Base-by-base conservation (phyloP, 2,888 invertebrate species). In the Sphaerophoria rueppellii region DNA sequence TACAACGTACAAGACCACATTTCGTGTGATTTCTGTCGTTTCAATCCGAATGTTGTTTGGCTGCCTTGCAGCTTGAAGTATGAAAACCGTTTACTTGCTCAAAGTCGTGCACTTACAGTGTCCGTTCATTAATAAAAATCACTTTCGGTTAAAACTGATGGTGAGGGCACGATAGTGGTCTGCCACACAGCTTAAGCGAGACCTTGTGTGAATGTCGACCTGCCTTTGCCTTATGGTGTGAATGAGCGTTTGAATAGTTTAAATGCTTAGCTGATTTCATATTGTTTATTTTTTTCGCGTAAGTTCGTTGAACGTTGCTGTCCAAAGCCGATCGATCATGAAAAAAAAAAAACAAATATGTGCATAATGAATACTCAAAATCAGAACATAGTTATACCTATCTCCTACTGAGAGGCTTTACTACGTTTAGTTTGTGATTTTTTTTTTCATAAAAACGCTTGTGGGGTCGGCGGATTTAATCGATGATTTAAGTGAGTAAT, bases 1-100 rank as follows among this genome's bases (percentile, higher is more conserved):
- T 85, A 85, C 85, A 85, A 85, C 81, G 81, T 85, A 85, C 85
- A 81, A 85, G 83, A 80, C 83, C 80, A 85, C 83, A 85, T 80
- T 79, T 80, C 61, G 75, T 74, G 79, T 82, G 82, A 82, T 76
- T 81, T 85, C 73, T 81, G 76, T 76, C 52, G 72, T 81, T 81
- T 24, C 24, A 24, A 24, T 24, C 24, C 69, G 85, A 85, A 85
- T 85, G 85, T 73, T 81, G 81, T 77, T 81, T 73, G 65, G 70
- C 35, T 67, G 70, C 75, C 71, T 83, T 58, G 57, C 67, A 54
- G 67, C 71, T 83, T 58, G 57, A 52, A 48, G 67, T 73, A 61
- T 75, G 73, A 58, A 70, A 71, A 73, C 69, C 32, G 72, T 52
- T 11, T 43, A 81, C 35, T 65, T 63, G 63, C 81, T 85, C 81